Conservation (phyloP, 1,140 invertebrate genomes). For the Aplysia californica region DNA sequence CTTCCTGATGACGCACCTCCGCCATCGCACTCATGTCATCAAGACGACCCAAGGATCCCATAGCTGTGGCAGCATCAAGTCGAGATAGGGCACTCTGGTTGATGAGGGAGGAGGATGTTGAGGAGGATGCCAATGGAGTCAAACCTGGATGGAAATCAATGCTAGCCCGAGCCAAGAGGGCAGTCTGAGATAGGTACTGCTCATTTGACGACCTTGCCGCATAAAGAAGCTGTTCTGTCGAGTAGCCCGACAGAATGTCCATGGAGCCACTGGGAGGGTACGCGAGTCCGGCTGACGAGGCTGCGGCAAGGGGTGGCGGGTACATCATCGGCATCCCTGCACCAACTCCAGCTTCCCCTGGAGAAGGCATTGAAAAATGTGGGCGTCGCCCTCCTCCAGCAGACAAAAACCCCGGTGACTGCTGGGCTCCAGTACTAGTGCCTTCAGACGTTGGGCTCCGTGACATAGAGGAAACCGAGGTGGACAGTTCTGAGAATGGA, state of each 20-base stretch:
- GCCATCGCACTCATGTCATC: not conserved
- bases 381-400: not conserved
- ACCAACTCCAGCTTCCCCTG: not conserved
- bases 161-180: not conserved
- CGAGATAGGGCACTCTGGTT: no score
- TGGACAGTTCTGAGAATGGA: no score
- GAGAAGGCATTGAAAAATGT: not conserved
- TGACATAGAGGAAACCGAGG: no score
- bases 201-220: not conserved
- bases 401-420: not conserved
- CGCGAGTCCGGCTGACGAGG: not conserved
- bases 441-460: not conserved
- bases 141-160: not conserved
- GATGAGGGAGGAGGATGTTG: not conserved
- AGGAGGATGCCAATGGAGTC: no score
- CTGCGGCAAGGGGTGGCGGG: not conserved
- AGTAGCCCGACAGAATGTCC: no score
- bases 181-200: not conserved
- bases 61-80: not conserved
- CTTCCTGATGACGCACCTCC: not conserved
- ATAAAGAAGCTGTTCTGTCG: not conserved
- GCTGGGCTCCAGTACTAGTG: not conserved
- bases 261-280: not conserved
- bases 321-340: slow-evolving; percentile 5
- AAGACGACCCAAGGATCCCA: not conserved